phyloP scores from a whole-genome alignment of 2,888 invertebrate species.

The Germaria angustata region DNA sequence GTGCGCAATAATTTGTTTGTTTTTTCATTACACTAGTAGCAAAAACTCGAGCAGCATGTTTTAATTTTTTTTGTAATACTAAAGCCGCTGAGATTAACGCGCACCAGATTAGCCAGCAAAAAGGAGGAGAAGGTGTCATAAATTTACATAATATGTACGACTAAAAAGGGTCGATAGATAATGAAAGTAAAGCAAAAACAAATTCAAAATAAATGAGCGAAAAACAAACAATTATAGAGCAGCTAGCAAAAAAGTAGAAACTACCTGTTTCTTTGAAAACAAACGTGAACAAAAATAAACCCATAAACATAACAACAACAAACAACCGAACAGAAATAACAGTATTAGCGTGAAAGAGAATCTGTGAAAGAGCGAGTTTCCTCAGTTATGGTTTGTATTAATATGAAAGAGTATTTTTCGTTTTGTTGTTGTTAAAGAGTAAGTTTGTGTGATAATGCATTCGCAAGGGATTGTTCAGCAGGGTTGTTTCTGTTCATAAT shows the following conservation, averaged over 20 bases:
- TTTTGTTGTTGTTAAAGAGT: constrained; percentile 46
- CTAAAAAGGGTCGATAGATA: constrained; percentile 27
- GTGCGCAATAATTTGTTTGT: background rate
- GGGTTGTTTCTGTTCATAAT: constrained; percentile 46
- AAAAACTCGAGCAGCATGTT: constrained; percentile 49
- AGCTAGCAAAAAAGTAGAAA: constrained; percentile 3
- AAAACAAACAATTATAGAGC: constrained; percentile 5
- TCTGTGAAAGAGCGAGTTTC: constrained; percentile 7
- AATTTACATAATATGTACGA: constrained; percentile 49
- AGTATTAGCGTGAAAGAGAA: background rate
- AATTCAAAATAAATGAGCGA: constrained; percentile 19
- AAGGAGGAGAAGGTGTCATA: constrained; percentile 13
- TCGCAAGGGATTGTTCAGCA: constrained; percentile 56
- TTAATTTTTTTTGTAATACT: constrained; percentile 44
- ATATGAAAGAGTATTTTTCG: constrained; percentile 57
- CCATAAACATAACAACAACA: background rate
- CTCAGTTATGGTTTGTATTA: background rate
- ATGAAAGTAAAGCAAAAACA: constrained; percentile 5
- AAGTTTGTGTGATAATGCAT: constrained; percentile 35
- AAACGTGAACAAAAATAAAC: background rate
- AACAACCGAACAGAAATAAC: too few relatives aligned
- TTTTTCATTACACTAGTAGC: constrained; percentile 32
- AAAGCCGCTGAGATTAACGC: constrained; percentile 47
- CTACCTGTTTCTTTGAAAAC: constrained; percentile 57
- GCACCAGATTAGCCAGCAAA: background rate